Evolutionary conservation across 2,888 invertebrate species (phyloP), one percentile per base, ranked within the genome.

Genomic region (Lobophora halterata): DNA sequence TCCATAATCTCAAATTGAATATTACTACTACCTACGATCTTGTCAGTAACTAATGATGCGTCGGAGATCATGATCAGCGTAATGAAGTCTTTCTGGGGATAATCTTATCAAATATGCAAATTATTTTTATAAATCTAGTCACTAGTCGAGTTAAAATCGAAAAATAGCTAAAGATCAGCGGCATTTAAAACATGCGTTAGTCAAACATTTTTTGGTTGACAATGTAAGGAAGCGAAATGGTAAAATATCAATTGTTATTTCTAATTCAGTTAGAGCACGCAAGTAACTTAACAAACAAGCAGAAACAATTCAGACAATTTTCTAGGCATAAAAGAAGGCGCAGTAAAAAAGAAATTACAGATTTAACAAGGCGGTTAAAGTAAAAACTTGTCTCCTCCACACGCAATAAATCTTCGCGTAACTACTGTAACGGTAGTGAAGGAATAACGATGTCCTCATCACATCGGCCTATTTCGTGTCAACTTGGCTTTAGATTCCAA

Each of bases 1-100:
- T 55, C 58, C 51, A 64, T 68, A 59, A 59, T 60, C 56, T 54
- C 52, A 55, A 60, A 65, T 61, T 58, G 61, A 65, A 64, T 55
- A 52, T n/a, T 55, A 57, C 54, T 58, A 58, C 60, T 47, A 52
- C 46, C 46, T 46, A 32, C 19, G 33, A 27, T 30, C 23, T 24
- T 63, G 70, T 64, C 67, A 67, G 70, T 65, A 52, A 69, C 63
- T 67, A 71, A 71, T 71, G 67, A 67, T 61, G 39, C 38, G 32
- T 35, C 45, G 21, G 27, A 27, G 35, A 29, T 32, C 29, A 47
- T 41, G 45, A 46, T 48, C 42, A 19, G 29, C 21, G 52, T 56
- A 56, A 60, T 60, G 57, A 57, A 43, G 43, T 37, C 43, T 43
- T 43, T 37, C 32, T 26, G 10, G 20, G 28, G 21, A 14, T 16